Percentiles rank a stretch among this genome's conserved stretches.
Conservation (phyloP, 2,113 vertebrate genomes). For the Sterrhoptilus dennistouni region DNA sequence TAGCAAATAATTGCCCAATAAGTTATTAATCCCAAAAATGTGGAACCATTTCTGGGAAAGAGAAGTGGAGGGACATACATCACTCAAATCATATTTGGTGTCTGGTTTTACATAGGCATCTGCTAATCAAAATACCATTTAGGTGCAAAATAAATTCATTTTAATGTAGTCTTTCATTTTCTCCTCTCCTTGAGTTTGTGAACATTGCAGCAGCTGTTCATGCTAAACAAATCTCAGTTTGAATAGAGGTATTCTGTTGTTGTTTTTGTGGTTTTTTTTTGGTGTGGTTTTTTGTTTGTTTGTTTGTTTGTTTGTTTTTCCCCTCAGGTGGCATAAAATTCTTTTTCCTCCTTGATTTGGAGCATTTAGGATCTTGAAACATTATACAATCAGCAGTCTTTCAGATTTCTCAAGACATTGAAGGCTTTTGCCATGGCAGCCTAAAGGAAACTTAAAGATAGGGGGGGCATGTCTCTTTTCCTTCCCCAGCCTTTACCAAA, state of each 20-base stretch:
- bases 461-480: not conserved
- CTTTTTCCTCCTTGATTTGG: not conserved
- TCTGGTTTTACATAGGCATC: not conserved
- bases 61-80: not conserved
- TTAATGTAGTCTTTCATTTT: not conserved
- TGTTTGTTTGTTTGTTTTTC: not conserved
- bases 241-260: not conserved
- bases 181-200: not conserved
- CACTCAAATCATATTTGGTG: accelerated
- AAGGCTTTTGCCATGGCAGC: not conserved
- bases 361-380: not conserved
- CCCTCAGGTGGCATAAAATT: not conserved
- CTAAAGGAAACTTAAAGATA: not conserved
- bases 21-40: not conserved
- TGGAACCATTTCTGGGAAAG: not conserved
- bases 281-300: too few species aligned
- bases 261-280: too few species aligned
- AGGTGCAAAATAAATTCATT: not conserved
- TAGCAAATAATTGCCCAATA: not conserved
- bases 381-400: not conserved
- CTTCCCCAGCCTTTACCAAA: not conserved
- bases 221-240: not conserved
- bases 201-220: not conserved
- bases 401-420: not conserved
- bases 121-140: not conserved